Conservation (phyloP, 2,888 invertebrate genomes). For the Anoncus sp. region DNA sequence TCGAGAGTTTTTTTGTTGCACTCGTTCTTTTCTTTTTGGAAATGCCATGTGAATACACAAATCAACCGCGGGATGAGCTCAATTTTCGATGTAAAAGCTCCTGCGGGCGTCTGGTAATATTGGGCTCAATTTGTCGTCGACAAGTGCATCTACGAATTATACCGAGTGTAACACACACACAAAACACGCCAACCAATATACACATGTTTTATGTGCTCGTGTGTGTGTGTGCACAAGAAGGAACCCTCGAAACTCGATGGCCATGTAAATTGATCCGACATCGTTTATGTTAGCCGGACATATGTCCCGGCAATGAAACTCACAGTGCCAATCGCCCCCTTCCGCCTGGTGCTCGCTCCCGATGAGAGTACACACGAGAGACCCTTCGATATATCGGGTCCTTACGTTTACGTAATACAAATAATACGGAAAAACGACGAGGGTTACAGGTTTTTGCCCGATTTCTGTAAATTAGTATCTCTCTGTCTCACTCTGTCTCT, state of each 20-base stretch:
- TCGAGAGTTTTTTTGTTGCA: conserved; percentile 3
- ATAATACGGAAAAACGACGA: conserved; percentile 38
- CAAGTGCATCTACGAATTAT: conserved; percentile 47
- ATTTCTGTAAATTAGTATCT: conserved; percentile 58
- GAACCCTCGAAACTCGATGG: conserved; percentile 35
- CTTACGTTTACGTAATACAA: conserved; percentile 30
- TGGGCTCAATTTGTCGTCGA: conserved; percentile 13
- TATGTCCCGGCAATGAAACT: conserved; percentile 52
- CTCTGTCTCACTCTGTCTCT: neutral
- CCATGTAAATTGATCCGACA: conserved; percentile 53
- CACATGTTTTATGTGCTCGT: neutral
- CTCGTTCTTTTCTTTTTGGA: neutral
- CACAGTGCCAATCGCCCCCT: conserved; percentile 27
- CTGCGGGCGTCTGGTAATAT: neutral
- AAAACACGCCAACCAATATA: conserved; percentile 27
- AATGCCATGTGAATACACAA: neutral
- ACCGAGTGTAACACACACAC: neutral
- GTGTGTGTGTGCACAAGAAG: conserved; percentile 5
- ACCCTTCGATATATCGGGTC: conserved; percentile 22
- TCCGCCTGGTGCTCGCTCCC: neutral
- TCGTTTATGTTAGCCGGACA: conserved; percentile 55
- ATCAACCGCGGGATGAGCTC: neutral
- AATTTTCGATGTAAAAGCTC: too few relatives aligned
- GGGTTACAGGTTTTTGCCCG: conserved; percentile 41
- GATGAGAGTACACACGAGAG: neutral